Evolutionary conservation across 2,113 vertebrate species (phyloP).

Genomic region (Cariama cristata): DNA sequence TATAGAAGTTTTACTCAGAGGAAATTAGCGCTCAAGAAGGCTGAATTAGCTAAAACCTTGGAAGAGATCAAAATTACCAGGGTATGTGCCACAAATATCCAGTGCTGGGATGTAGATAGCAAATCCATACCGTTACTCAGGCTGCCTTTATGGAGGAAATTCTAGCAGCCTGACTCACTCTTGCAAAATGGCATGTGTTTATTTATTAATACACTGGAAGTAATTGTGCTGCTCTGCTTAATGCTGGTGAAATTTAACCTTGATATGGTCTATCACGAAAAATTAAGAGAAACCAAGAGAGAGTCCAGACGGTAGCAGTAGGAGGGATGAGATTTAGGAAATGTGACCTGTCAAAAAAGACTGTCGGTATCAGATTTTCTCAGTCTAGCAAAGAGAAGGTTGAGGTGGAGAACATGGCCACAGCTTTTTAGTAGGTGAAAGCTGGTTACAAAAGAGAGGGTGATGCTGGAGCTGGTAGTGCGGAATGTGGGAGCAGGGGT

Average conservation of each 20-base stretch:
- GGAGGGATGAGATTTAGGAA: not conserved
- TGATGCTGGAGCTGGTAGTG: not conserved
- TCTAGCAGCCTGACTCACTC: not conserved
- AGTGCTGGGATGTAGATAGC: not conserved
- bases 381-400: not conserved
- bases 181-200: not conserved
- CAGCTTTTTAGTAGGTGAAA: not conserved
- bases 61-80: not conserved
- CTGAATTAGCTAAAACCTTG: not conserved
- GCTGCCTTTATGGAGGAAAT: not conserved
- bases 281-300: not conserved
- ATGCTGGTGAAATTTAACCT: not conserved
- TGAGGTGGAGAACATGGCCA: not conserved
- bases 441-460: not conserved
- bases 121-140: not conserved
- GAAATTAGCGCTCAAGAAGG: not conserved
- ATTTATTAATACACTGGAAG: not conserved
- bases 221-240: not conserved
- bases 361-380: not conserved
- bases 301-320: not conserved
- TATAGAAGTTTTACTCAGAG: not conserved
- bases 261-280: not conserved
- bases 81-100: not conserved
- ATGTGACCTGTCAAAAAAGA: not conserved
- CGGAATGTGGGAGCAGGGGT: not conserved